Percentiles rank a stretch among this genome's conserved stretches.
These are phyloP conservation scores for Melitaea athalia DNA, from an alignment of 2,888 invertebrate genomes.

Conservation along the genomic window DNA sequence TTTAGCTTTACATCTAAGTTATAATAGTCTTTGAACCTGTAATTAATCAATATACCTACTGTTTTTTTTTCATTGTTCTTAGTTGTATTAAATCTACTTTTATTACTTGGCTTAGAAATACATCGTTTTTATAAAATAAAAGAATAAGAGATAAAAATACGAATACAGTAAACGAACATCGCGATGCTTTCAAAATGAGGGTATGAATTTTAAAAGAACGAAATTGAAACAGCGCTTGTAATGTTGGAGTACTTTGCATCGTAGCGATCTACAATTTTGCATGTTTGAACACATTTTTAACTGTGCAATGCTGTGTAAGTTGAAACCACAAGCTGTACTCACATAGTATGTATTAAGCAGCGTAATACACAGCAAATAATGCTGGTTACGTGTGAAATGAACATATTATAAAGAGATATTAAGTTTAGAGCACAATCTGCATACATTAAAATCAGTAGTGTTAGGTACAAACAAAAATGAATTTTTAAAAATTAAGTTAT, in stretches of 20 bases:
- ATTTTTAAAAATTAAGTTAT: neutral
- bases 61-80: neutral
- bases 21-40: neutral
- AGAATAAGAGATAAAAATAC: slow-evolving; percentile 29
- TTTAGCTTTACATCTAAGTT: neutral
- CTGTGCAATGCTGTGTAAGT: slow-evolving; percentile 3
- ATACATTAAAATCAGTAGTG: neutral
- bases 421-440: neutral
- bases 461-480: too few species aligned
- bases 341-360: neutral
- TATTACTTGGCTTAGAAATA: neutral
- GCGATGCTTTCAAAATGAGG: slow-evolving; percentile 42
- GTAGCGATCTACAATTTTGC: slow-evolving; percentile 28
- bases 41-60: neutral
- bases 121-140: neutral
- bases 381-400: neutral
- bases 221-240: slow-evolving; percentile 47
- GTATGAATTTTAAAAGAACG: slow-evolving; percentile 52
- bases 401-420: neutral
- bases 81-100: neutral
- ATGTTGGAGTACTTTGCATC: slow-evolving; percentile 18
- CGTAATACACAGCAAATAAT: neutral
- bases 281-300: slow-evolving; percentile 29
- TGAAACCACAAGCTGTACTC: slow-evolving; percentile 19
- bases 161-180: slow-evolving; percentile 30